phyloP scores from a whole-genome alignment of 2,797 vertebrate species.

The Margarornis squamiger region DNA sequence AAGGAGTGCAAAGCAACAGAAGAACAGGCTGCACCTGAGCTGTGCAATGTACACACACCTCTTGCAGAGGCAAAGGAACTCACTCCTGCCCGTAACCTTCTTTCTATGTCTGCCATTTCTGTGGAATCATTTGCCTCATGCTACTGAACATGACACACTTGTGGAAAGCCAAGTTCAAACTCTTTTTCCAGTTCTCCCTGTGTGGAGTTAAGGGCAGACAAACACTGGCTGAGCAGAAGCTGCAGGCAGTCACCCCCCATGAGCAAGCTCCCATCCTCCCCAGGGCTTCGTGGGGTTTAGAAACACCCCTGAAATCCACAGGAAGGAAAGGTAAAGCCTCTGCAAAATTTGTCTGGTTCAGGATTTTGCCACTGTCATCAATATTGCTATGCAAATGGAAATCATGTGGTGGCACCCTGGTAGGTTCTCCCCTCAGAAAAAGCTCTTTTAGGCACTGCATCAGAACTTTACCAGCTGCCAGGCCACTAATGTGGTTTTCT shows the following conservation, averaged over 20 bases:
- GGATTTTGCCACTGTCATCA: neutral
- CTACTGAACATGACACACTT: rapidly evolving
- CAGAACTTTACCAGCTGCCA: neutral
- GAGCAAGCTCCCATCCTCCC: neutral
- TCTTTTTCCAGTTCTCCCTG: neutral
- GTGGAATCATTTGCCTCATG: neutral
- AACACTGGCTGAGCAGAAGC: neutral
- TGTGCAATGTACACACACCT: neutral
- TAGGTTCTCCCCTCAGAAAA: neutral
- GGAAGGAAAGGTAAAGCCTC: neutral
- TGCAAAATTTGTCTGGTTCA: neutral
- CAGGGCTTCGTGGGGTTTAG: neutral
- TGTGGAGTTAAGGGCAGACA: neutral
- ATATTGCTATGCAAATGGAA: neutral
- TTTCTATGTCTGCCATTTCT: neutral
- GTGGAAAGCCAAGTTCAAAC: neutral
- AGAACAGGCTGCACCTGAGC: neutral
- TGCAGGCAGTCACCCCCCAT: neutral
- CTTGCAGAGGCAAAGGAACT: neutral
- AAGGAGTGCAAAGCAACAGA: neutral
- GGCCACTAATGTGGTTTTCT: neutral
- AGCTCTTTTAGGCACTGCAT: neutral
- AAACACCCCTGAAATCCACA: neutral
- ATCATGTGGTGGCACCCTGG: neutral
- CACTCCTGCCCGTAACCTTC: neutral